Base-by-base conservation (phyloP, 2,113 vertebrate species). In the Zosterops pallidus region DNA sequence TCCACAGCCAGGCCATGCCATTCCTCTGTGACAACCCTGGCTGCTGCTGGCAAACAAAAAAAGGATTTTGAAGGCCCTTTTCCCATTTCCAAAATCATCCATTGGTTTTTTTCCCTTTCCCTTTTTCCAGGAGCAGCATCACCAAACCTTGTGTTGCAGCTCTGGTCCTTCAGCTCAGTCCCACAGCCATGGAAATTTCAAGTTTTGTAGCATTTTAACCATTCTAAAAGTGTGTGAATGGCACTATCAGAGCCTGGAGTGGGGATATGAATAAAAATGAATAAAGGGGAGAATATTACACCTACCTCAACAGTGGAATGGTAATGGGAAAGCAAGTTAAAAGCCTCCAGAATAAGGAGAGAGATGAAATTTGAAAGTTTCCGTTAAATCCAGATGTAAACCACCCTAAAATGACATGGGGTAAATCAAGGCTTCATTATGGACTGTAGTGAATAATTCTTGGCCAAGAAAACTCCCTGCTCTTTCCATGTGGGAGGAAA, bases 241-340 rank as follows among this genome's bases (percentile, higher is more conserved):
- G 57, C 49, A 37, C 25, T 19, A 0, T 10, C 42, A 72, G 63
- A 31, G 20, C 33, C 63, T n/a, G 49, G 64, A 57, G 53, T 22
- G 69, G 44, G 70, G 28, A n/a, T 6, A 3, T 3, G 31, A 59
- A 56, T 60, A 56, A 52, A 53, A 0, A 1, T 17, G 9, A 63
- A 59, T 31, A 59, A 50, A 69, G 14, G 55, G 35, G 29, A 84
- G 28, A 50, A 14, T 33, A 8, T 79, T 29, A 2, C 3, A 29
- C 25, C 9, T 28, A 9, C 28, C 31, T 59, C 5, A 1, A 5
- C 26, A 53, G 25, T 35, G 2, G 37, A 25, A 22, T 8, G 31
- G 16, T 11, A 29, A 1, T 0, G 1, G 20, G 63, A 60, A 33
- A 60, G 17, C 0, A 1, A 63, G 11, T 28, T 59, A 39, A 84